Percentiles rank a stretch among this genome's conserved stretches.
Evolutionary conservation across 1,140 invertebrate species (phyloP).

Genomic region (Drosophila lacteicornis): DNA sequence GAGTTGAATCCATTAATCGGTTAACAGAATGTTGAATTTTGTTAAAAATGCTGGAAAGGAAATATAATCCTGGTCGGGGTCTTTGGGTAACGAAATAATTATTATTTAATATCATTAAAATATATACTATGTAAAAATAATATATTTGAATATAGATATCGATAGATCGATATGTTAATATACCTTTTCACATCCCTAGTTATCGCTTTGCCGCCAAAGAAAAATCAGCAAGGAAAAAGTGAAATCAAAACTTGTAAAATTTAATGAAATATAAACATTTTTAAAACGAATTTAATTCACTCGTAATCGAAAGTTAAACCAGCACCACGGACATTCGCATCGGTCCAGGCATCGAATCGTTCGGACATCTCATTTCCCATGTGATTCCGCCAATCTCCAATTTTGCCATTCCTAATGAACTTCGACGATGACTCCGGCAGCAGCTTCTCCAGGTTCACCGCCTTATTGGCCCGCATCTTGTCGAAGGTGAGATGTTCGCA

Average conservation of each 20-base stretch:
- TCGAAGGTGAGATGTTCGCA: conserved; percentile 91
- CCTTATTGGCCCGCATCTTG: conserved; percentile 92
- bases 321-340: conserved; percentile 88
- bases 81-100: no score
- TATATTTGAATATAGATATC: background rate
- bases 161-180: background rate
- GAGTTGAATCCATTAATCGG: conserved; percentile 1
- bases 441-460: conserved; percentile 89
- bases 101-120: no score
- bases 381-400: conserved; percentile 94
- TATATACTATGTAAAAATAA: background rate
- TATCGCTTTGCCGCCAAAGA: background rate
- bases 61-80: no score
- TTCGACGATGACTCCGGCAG: conserved; percentile 86
- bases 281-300: conserved; percentile 7
- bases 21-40: background rate
- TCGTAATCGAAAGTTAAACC: conserved; percentile 87
- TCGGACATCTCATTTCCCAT: conserved; percentile 90
- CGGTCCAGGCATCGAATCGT: conserved; percentile 91
- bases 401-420: conserved; percentile 92
- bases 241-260: background rate
- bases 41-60: no score
- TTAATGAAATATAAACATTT: background rate
- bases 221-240: background rate
- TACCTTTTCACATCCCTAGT: background rate